Conservation (phyloP, 2,797 vertebrate species). For the Novumbra hubbsi region DNA sequence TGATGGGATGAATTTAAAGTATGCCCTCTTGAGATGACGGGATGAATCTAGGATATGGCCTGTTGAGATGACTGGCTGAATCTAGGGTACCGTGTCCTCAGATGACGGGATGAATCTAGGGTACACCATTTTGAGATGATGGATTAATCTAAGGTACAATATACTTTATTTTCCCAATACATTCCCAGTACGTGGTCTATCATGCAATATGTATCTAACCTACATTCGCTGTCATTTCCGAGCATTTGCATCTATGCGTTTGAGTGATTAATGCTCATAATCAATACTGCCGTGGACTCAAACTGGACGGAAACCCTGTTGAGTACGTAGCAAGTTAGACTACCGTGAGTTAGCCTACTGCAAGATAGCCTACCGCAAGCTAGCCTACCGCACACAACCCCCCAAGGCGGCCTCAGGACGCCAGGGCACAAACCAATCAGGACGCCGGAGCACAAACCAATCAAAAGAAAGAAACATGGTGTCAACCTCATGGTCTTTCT, state of each 20-base stretch:
- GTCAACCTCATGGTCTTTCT: slow-evolving; percentile 3
- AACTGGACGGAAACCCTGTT: background rate
- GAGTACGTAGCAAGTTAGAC: background rate
- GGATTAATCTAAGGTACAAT: slow-evolving; percentile 1
- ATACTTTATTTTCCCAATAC: background rate
- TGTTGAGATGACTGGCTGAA: background rate
- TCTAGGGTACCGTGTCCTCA: background rate
- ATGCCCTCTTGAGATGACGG: too few species aligned
- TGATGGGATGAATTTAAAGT: too few species aligned
- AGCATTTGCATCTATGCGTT: background rate
- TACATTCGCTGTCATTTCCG: background rate
- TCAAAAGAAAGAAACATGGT: background rate
- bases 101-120: too few species aligned
- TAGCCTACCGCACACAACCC: background rate
- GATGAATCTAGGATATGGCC: too few species aligned
- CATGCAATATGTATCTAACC: too few species aligned
- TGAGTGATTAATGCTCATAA: background rate
- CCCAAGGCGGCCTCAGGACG: background rate
- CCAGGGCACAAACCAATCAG: background rate
- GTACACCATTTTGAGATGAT: too few species aligned
- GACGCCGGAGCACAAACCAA: background rate
- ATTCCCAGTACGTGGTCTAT: background rate
- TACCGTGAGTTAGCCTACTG: background rate
- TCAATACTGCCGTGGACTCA: background rate
- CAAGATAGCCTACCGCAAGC: background rate